phyloP scores from a whole-genome alignment of 2,113 vertebrate genomes.

The Malurus alboscapulatus region DNA sequence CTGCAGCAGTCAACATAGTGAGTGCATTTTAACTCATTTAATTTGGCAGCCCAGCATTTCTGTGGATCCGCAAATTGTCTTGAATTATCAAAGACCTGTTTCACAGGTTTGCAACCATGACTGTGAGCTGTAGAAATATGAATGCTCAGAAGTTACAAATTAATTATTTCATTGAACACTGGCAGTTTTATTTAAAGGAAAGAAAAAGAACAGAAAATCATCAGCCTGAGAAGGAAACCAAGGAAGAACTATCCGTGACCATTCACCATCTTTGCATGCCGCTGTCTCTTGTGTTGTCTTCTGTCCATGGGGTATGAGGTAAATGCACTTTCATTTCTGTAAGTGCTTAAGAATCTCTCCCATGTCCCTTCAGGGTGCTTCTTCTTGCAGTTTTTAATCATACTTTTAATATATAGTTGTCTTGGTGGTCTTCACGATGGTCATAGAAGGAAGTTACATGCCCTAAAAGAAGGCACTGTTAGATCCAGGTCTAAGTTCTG shows the following conservation, averaged over 20 bases:
- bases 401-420: neutral
- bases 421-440: rapidly evolving
- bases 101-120: neutral
- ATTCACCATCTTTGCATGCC: neutral
- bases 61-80: neutral
- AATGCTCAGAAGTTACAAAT: neutral
- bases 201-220: neutral
- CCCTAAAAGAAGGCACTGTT: neutral
- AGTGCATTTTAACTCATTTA: neutral
- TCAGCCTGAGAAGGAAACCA: neutral
- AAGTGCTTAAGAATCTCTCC: neutral
- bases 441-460: neutral
- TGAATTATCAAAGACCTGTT: neutral
- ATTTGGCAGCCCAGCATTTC: neutral
- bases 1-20: neutral
- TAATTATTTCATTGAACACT: neutral
- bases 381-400: neutral
- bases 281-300: neutral
- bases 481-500: neutral
- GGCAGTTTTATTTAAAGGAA: neutral
- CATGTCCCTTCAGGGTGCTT: neutral
- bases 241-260: neutral
- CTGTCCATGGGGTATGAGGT: rapidly evolving
- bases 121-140: neutral
- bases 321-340: neutral